Evolutionary conservation across 2,797 vertebrate genomes (phyloP).

Genomic region (Premnoplex brunnescens): DNA sequence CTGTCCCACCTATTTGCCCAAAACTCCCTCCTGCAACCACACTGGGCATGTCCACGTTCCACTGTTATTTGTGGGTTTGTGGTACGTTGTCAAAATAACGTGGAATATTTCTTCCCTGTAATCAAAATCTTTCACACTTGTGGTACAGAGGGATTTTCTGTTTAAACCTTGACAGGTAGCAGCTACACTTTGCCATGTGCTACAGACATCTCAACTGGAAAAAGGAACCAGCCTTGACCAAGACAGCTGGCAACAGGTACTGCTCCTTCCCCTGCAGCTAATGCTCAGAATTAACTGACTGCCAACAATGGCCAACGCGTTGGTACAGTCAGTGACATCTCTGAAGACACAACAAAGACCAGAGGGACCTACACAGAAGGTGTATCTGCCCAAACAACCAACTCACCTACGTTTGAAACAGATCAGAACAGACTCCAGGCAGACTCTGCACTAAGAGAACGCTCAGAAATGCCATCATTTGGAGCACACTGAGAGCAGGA

Average conservation of each 20-base stretch:
- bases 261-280: not conserved
- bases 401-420: not conserved
- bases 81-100: not conserved
- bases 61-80: not conserved
- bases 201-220: not conserved
- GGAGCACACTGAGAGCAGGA: not conserved
- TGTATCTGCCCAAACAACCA: not conserved
- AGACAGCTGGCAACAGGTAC: not conserved
- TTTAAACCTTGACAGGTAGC: not conserved
- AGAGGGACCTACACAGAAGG: not conserved
- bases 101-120: not conserved
- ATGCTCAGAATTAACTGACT: not conserved
- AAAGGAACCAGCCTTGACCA: not conserved
- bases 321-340: not conserved
- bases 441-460: not conserved
- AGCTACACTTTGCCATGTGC: not conserved
- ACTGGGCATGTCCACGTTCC: not conserved
- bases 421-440: not conserved
- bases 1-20: not conserved
- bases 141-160: not conserved
- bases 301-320: not conserved
- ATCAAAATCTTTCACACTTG: not conserved
- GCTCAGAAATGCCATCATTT: not conserved
- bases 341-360: not conserved
- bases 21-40: not conserved